Evolutionary conservation across 2,888 invertebrate genomes (phyloP), one percentile per base, ranked within the genome.

Genomic region (Himalopsyche anomala): DNA sequence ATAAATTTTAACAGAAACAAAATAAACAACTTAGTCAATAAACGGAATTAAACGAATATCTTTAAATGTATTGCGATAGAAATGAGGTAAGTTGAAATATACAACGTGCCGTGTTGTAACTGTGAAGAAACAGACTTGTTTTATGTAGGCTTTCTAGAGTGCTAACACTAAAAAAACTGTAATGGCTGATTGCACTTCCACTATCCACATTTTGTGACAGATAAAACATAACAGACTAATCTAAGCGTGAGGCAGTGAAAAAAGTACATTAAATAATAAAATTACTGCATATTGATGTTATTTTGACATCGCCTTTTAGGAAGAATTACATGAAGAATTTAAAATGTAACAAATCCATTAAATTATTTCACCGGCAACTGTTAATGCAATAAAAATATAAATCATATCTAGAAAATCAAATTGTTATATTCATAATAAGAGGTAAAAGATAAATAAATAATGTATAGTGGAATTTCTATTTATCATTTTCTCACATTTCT

Each of bases 111-210:
- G 36, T 74, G 74, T 74, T 74, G 74, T 8, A 62, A 62, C 28
- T 62, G 62, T n/a, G 62, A 19, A 62, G 62, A 28, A 74, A 36
- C 12, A n/a, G 28, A 74, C 12, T 74, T 5, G 62, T 15, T 12
- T 38, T 74, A 15, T 74, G 74, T 15, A 36, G 36, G 5, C 36
- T 36, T 36, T 74, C 36, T 36, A 74, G 74, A 74, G 36, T 19
- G 38, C 38, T 36, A 38, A 74, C 74, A 69, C 36, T 69, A 36
- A 69, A 69, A 56, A 56, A n/a, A 62, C 19, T 74, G 3, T 74
- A 36, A 74, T 74, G 74, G 74, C 74, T 62, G 83, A 88, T 87
- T 87, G 87, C 88, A 88, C 87, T 87, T 86, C 87, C 88, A 88
- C 84, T 83, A 85, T 88, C 83, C 74, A 85, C 87, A 89, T 85